phyloP scores from a whole-genome alignment of 2,888 invertebrate genomes.

The Drosophila merina region DNA sequence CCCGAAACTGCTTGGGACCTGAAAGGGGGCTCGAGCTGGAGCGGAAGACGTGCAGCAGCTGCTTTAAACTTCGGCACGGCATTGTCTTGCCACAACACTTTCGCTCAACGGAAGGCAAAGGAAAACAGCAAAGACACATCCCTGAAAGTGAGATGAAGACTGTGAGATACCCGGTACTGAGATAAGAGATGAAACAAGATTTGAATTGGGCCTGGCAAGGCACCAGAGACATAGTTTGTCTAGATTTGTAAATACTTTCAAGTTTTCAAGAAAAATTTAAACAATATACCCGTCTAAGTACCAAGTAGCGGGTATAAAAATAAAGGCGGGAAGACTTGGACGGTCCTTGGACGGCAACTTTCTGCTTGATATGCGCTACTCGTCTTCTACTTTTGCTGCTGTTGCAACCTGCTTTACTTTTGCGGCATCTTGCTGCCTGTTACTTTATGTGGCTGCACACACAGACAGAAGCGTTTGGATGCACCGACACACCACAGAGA shows the following conservation, averaged over 20 bases:
- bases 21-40: background rate
- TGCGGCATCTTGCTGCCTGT: constrained; percentile 47
- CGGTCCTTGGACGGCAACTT: constrained; percentile 16
- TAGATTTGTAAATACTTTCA: too few species aligned
- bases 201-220: background rate
- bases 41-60: constrained; percentile 34
- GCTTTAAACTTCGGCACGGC: constrained; percentile 42
- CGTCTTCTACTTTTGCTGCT: constrained; percentile 49
- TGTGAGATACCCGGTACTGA: background rate
- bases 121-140: constrained; percentile 6
- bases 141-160: background rate
- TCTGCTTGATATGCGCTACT: constrained; percentile 66
- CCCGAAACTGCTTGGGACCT: constrained; percentile 9
- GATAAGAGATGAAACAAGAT: background rate
- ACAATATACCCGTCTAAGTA: background rate
- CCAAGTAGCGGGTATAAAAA: constrained; percentile 7
- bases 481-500: constrained; percentile 12
- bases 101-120: constrained; percentile 28
- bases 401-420: constrained; percentile 48
- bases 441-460: constrained; percentile 43
- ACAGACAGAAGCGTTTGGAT: constrained; percentile 7
- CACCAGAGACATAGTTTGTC: background rate
- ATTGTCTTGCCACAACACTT: constrained; percentile 59
- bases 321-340: constrained; percentile 26
- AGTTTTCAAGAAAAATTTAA: background rate